Conservation (phyloP, 2,113 vertebrate species). For the Percopsis transmontana region DNA sequence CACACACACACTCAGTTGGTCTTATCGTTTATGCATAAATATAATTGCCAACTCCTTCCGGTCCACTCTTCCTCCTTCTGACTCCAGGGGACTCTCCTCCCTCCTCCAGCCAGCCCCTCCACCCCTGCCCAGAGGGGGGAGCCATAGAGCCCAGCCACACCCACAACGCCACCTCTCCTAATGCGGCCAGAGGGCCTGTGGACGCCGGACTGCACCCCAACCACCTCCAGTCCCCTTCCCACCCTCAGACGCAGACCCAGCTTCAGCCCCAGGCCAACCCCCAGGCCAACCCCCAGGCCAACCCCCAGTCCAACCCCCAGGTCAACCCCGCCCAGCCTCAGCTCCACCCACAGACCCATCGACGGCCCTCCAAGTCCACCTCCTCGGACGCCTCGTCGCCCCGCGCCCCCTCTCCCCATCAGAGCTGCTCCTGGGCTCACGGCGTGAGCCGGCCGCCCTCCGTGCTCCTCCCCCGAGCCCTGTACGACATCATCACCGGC, state of each 20-base stretch:
- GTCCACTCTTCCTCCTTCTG: conserved; percentile 32
- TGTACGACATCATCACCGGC: conserved; percentile 88
- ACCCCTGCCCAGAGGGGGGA: conserved; percentile 43
- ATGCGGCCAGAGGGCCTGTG: conserved; percentile 34
- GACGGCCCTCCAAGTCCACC: conserved; percentile 73
- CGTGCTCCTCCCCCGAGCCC: conserved; percentile 89
- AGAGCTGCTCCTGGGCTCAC: conserved; percentile 84
- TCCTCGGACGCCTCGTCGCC: conserved; percentile 76
- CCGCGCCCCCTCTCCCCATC: conserved; percentile 70
- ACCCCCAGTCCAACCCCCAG: conserved; percentile 31
- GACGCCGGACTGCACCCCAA: conserved; percentile 10
- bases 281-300: conserved; percentile 32
- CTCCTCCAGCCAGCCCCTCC: conserved; percentile 50
- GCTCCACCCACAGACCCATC: conserved; percentile 35
- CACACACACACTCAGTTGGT: conserved; percentile 45
- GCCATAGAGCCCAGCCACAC: conserved; percentile 30
- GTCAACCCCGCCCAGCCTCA: conserved; percentile 1
- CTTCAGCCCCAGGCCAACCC: conserved; percentile 26
- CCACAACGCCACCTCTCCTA: conserved; percentile 43
- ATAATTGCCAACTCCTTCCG: conserved; percentile 44
- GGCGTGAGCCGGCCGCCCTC: conserved; percentile 86
- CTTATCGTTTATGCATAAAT: background rate
- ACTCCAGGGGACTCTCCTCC: conserved; percentile 52
- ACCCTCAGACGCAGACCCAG: conserved; percentile 40
- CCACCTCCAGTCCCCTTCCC: conserved; percentile 27